A percentile compares a stretch with the other conserved stretches of the same genome.
These are phyloP conservation scores for Channa striata DNA, from an alignment of 2,797 vertebrate genomes.

Conservation along the genomic window DNA sequence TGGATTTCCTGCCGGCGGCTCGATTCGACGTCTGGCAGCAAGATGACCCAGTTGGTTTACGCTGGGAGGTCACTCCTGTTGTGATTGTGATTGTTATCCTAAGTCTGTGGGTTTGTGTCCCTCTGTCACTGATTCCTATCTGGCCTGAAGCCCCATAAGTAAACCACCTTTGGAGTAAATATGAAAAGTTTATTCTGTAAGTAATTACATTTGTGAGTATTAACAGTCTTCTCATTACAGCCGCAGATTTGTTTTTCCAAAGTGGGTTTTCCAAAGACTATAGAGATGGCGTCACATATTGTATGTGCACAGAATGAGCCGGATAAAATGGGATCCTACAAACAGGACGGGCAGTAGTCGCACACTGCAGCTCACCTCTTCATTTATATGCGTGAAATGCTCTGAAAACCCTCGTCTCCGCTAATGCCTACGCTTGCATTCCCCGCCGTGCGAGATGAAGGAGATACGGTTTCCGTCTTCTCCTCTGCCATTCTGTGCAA, in stretches of 20 bases:
- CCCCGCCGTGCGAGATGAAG: constrained; percentile 46
- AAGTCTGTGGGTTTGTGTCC: constrained; percentile 59
- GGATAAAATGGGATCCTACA: constrained; percentile 22
- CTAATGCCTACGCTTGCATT: constrained; percentile 52
- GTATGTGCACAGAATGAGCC: constrained; percentile 38
- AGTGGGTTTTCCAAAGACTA: constrained; percentile 26
- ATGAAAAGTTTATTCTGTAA: constrained; percentile 65
- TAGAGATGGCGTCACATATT: constrained; percentile 33
- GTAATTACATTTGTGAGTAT: constrained; percentile 66
- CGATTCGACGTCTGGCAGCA: constrained; percentile 74
- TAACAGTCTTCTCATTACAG: constrained; percentile 65
- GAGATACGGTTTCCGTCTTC: constrained; percentile 54
- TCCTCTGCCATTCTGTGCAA: constrained; percentile 27
- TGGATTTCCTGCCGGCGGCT: constrained; percentile 71
- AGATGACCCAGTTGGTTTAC: constrained; percentile 68
- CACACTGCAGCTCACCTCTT: constrained; percentile 24
- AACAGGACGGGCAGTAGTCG: constrained; percentile 3
- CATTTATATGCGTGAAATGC: constrained; percentile 45
- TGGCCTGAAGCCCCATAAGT: constrained; percentile 41
- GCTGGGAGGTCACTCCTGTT: constrained; percentile 69
- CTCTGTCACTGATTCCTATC: constrained; percentile 68
- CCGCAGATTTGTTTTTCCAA: constrained; percentile 62
- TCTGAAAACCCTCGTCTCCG: constrained; percentile 22
- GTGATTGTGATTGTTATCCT: constrained; percentile 79
- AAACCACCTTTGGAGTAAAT: constrained; percentile 62